Base-by-base conservation (phyloP, 2,888 invertebrate species). In the Frankliniella intonsa region DNA sequence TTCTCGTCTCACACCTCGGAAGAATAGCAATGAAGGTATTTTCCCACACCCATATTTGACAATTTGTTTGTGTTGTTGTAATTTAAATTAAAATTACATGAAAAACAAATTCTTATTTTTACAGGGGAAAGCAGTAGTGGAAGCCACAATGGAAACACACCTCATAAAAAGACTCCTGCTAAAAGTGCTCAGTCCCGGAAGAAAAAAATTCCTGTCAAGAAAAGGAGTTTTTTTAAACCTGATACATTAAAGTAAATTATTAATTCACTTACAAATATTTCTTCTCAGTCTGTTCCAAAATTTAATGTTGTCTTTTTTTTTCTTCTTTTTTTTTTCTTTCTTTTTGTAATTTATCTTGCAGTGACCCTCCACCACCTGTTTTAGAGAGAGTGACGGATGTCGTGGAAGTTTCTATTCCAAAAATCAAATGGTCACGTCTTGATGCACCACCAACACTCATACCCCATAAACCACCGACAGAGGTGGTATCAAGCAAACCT, bases 1-100 rank as follows among this genome's bases (percentile, higher is more conserved):
- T n/a, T 92, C 92, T 83, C 93, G 93, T 84, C 89, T 94, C 79
- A 91, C 91, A 38, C 92, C 92, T 1, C 82, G 82, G 5, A 91
- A 91, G 83, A 89, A 65, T 65, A 27, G 65, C n/a, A 65, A n/a
- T 22, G 82, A 82, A 50, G 82, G 80, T n/a, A 65, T 80, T 55
- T 5, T 19, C 11, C 19, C 55, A 19, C 12, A 7, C 55, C 38
- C 38, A 62, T 5, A 62, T 62, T 62, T 62, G 14, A 62, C 7
- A 62, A 25, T 9, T 76, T 69, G 22, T n/a, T 65, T 65, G 9
- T 17, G 2, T 69, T 69, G 2, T 69, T 69, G 22, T 25, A 12
- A 9, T 76, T 9, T 25, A 8, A n/a, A 62, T 76, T 76, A 7
- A 9, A 76, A 22, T 19, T 0, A 19, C 14, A 3, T 76, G 62